Base-by-base conservation (phyloP, 2,113 vertebrate genomes). In the Anoura caudifer region DNA sequence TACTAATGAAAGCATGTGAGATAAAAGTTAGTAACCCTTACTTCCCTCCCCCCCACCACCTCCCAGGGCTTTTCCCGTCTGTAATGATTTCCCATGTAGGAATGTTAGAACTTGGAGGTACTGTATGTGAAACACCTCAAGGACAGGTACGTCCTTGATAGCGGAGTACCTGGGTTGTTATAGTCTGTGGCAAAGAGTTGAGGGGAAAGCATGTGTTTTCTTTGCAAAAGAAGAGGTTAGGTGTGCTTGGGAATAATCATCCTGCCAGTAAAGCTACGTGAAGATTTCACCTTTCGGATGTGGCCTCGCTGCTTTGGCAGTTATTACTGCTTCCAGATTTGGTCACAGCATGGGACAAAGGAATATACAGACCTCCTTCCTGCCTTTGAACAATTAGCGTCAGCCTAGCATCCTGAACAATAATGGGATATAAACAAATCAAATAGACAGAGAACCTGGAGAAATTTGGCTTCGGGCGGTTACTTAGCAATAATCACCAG, bases 241-340 rank as follows among this genome's bases (percentile, higher is more conserved):
- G 41, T 15, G 45, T 31, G 2, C 22, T 87, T 47, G 50, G 63
- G 73, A 67, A 73, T 85, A n/a, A 73, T 95, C 59, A 36, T 72
- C n/a, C 38, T 95, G 61, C 87, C 56, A 3, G 17, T 45, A 93
- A 90, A 95, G n/a, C 92, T 80, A n/a, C 19, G 0, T 0, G 11
- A 92, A 36, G 87, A 38, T 95, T 97, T 90, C 52, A 96, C 87
- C 87, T 97, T 67, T 10, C 88, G 59, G 43, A 82, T 91, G n/a
- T 87, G 94, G 77, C 65, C 79, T 76, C 1, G 1, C 8, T 12
- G 67, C 79, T 76, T 80, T 97, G 96, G 92, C 94, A 93, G 92
- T 59, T 96, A 93, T 93, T 97, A 75, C 76, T 91, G 80, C 84
- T 97, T 72, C 90, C 95, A 97, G 95, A 95, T 98, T 98, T 96